Base-by-base conservation (phyloP, 2,888 invertebrate species). In the Axea sp. region DNA sequence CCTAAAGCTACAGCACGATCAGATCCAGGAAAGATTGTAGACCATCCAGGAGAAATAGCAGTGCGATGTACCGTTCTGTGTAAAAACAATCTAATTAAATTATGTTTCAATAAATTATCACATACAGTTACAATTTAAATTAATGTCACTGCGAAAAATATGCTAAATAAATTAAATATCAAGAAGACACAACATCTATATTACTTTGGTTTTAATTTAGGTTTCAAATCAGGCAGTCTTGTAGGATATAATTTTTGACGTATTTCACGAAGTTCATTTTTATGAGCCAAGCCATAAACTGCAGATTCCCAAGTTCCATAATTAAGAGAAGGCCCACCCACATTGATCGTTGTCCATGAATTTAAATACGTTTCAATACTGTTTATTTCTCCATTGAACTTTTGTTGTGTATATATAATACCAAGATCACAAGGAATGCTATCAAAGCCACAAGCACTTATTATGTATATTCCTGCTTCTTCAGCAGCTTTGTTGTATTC, bases 391-490 rank as follows among this genome's bases (percentile, higher is more conserved):
- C 95, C 96, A 74, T 90, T 90, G 83, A 96, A 96, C 80, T 95
- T 91, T 76, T 94, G 89, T 82, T 94, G 91, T 30, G 95, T 88
- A 86, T 91, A 96, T n/a, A 93, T 87, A 0, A 94, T 88, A 0
- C 98, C 98, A 88, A 97, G 88, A 84, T 99, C 98, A 39, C 92
- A 91, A 8, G 98, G 97, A 76, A 98, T 93, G 82, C 95, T 94
- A 88, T 98, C 98, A 86, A 96, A 95, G 19, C 98, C 98, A 88
- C 97, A 98, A 0, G 97, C 94, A 77, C 95, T 96, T 17, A 99
- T 89, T 4, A 98, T 89, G 87, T 94, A 97, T 2, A 96, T 91
- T n/a, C 94, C 93, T 5, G 93, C 93, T 78, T 95, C 92, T 80
- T 92, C 89, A 0, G 96, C 96, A 31, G 87, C 85, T 64, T 92